Evolutionary conservation across 1,140 invertebrate genomes (phyloP), one percentile per base, ranked within the genome.

Genomic region (Trachymyrmex septentrionalis): DNA sequence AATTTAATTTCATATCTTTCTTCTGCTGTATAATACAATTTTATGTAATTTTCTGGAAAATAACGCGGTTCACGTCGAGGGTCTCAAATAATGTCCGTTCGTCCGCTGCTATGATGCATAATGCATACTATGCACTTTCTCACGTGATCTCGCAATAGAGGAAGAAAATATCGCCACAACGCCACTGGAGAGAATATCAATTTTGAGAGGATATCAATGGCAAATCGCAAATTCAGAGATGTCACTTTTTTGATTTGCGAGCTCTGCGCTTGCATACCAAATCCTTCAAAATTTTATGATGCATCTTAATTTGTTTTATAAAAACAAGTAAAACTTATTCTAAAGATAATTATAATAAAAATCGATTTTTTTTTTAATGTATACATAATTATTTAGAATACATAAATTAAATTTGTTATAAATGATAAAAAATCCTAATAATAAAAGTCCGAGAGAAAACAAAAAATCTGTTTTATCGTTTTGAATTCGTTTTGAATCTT

Each of bases 101-200:
- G 69, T 73, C 55, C 80, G 55, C 12, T 16, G 10, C 80, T 27
- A 21, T 24, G 34, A 82, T 82, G 80, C 80, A 84, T 84, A 84
- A 84, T 84, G 80, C 80, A 84, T 84, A 84, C 44, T 55, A 84
- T 75, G 80, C 80, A 82, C 55, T 73, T 84, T 84, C 80, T 84
- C 80, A 84, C 80, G 69, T 73, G 80, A 84, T 84, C 80, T 84
- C 80, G 55, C 27, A 59, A 71, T 50, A 21, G 64, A 71, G 19
- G 80, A 59, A 75, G 80, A 67, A 75, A 75, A 84, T 73, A 84
- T 84, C 69, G 63, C 55, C 38, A 57, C 69, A 48, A 84, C 69
- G 80, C 44, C 48, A 81, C 66, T 48, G 30, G 64, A 61, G 80
- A 75, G 80, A 84, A 84, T 84, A 84, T 82, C 80, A 82, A 82